These are phyloP conservation scores for Lonchura striata DNA, from an alignment of 2,113 vertebrate species.

Conservation along the genomic window DNA sequence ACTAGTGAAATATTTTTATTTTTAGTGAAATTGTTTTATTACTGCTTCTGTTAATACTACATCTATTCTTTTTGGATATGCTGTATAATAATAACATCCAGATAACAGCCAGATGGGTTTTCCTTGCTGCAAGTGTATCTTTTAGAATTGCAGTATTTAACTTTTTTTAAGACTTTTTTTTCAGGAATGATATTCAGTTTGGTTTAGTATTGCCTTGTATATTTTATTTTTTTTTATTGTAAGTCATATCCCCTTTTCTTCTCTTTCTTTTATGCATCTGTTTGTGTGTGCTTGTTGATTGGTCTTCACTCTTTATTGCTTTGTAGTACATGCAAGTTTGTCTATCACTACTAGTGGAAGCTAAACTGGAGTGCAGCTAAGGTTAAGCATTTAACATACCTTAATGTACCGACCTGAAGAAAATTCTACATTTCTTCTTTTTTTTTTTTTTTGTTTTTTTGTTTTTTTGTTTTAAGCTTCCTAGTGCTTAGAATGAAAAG, in stretches of 20 bases:
- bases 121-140: neutral
- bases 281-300: neutral
- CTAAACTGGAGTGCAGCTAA: neutral
- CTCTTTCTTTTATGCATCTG: neutral
- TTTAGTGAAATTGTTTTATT: neutral
- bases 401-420: neutral
- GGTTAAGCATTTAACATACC: neutral
- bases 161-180: neutral
- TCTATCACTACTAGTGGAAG: neutral
- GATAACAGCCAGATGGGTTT: neutral
- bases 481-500: neutral
- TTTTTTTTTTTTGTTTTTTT: neutral
- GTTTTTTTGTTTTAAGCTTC: neutral
- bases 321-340: neutral
- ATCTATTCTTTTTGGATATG: neutral
- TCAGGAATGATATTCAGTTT: neutral
- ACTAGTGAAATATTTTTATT: neutral
- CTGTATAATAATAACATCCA: neutral
- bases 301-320: neutral
- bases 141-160: neutral
- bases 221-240: neutral
- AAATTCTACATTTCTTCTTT: neutral
- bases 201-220: neutral
- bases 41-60: neutral
- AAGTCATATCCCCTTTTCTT: neutral